Evolutionary conservation across 2,888 invertebrate species (phyloP).

Genomic region (Shargacucullia verbasci): DNA sequence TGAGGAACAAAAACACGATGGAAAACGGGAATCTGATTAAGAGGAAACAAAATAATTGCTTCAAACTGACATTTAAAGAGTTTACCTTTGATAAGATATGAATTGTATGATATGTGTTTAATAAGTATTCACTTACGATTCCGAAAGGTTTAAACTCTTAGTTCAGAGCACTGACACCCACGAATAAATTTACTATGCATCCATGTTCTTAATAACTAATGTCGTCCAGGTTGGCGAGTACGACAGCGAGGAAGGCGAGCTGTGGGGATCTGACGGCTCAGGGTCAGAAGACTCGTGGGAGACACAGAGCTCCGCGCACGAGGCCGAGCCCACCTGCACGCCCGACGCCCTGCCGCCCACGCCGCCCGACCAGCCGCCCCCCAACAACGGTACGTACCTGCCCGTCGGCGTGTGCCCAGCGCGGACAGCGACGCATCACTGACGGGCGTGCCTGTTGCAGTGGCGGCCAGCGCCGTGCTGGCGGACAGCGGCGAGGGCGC

Average conservation of each 20-base stretch:
- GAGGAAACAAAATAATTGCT: no score
- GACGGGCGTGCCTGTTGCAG: conserved; percentile 20
- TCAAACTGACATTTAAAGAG: no score
- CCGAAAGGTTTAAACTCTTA: no score
- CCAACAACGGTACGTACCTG: conserved; percentile 8
- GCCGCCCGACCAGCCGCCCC: conserved; percentile 34
- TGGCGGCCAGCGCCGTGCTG: conserved; percentile 3
- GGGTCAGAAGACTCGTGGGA: conserved; percentile 94
- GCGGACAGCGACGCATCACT: background rate
- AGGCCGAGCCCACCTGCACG: conserved; percentile 67
- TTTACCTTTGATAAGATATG: no score
- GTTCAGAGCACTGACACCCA: no score
- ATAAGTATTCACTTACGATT: no score
- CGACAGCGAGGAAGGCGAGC: conserved; percentile 93
- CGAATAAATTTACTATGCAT: no score
- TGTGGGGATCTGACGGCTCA: conserved; percentile 92
- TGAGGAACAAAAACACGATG: background rate
- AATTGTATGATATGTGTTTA: no score
- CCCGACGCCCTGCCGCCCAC: conserved; percentile 48
- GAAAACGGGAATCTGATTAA: background rate
- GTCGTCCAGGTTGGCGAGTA: conserved; percentile 90
- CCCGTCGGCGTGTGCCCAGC: no score
- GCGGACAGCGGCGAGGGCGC: conserved; percentile 9
- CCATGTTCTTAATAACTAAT: background rate
- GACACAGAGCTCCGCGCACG: conserved; percentile 91